Conservation (phyloP, 2,888 invertebrate species). For the Drosophila anceps region DNA sequence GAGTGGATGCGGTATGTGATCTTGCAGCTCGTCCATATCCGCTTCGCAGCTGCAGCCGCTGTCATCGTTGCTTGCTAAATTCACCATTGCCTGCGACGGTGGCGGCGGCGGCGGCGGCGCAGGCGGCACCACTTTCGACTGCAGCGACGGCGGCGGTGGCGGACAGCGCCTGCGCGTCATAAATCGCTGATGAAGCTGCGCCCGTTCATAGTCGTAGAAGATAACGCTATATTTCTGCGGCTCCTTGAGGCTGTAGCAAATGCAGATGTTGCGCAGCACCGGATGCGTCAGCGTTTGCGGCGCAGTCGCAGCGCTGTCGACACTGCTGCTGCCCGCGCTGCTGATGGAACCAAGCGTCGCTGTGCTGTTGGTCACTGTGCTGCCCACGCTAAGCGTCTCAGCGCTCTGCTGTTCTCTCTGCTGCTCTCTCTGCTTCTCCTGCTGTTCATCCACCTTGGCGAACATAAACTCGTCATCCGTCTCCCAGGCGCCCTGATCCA, state of each 20-base stretch:
- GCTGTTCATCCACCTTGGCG: constrained; percentile 59
- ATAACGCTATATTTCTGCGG: constrained; percentile 83
- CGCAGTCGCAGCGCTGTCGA: constrained; percentile 22
- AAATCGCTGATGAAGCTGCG: constrained; percentile 75
- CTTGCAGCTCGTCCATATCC: constrained; percentile 40
- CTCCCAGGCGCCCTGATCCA: constrained; percentile 85
- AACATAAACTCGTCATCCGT: constrained; percentile 85
- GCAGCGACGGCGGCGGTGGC: constrained; percentile 38
- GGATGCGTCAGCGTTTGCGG: constrained; percentile 66
- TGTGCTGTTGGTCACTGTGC: constrained; percentile 83
- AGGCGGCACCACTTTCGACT: too few relatives aligned
- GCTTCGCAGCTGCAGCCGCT: constrained; percentile 70
- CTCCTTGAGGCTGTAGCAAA: constrained; percentile 82
- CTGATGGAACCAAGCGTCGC: constrained; percentile 77
- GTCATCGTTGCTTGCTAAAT: constrained; percentile 51
- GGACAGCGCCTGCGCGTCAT: constrained; percentile 53
- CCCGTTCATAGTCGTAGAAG: constrained; percentile 83
- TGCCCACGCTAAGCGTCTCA: constrained; percentile 77
- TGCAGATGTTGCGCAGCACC: constrained; percentile 82
- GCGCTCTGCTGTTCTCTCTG: constrained; percentile 5
- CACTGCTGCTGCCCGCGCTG: constrained; percentile 39
- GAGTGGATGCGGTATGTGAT: constrained; percentile 52
- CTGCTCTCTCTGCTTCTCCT: neutral
- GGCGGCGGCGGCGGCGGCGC: neutral
- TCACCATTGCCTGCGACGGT: neutral